phyloP scores from a whole-genome alignment of 2,888 invertebrate genomes.

The Platerodrilus igneus region DNA sequence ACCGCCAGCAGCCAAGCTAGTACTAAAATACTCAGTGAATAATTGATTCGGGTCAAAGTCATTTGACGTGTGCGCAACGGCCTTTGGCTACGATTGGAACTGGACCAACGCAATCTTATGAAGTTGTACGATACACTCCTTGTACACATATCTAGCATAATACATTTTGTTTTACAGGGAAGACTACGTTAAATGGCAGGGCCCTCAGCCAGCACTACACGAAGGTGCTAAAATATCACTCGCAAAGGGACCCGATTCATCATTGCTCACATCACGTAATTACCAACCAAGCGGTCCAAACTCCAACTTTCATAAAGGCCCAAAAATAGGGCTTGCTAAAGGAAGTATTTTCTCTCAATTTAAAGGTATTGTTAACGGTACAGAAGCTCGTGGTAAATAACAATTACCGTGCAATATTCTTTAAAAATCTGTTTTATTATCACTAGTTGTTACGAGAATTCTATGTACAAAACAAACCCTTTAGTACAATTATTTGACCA shows the following conservation, averaged over 20 bases:
- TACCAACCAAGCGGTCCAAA: conserved; percentile 63
- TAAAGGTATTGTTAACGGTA: conserved; percentile 47
- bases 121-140: no score
- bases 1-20: no score
- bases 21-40: no score
- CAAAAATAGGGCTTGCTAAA: conserved; percentile 66
- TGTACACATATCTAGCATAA: background rate
- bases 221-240: conserved; percentile 48
- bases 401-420: conserved; percentile 35
- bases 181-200: conserved; percentile 81
- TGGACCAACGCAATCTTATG: no score
- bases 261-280: conserved; percentile 38
- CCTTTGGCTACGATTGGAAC: no score
- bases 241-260: conserved; percentile 54
- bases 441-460: no score
- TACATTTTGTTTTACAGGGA: conserved; percentile 61
- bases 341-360: conserved; percentile 75
- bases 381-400: conserved; percentile 53
- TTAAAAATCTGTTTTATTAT: conserved; percentile 25
- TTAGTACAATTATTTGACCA: no score
- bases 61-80: no score
- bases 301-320: conserved; percentile 64
- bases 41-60: no score
- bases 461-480: no score
- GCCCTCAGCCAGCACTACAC: conserved; percentile 64